Evolutionary conservation across 1,140 invertebrate species (phyloP).

Genomic region (Kradibia gibbosae): DNA sequence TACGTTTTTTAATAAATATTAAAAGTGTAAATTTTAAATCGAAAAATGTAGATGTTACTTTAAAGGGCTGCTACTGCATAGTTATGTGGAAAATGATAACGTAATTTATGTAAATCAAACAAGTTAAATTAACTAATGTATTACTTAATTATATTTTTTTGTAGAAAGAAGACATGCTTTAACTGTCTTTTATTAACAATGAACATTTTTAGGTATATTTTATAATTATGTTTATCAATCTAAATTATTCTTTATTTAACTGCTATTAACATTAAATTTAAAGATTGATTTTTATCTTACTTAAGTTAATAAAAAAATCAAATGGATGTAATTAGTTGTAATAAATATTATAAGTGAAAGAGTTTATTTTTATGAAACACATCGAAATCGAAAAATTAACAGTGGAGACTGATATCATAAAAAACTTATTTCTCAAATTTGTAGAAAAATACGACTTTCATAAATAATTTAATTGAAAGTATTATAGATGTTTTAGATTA

Average conservation of each 20-base stretch:
- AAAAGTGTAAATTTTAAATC: constrained; percentile 11
- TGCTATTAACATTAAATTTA: too few relatives aligned
- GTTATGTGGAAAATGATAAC: constrained; percentile 9
- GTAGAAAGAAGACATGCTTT: too few relatives aligned
- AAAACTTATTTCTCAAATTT: constrained; percentile 11
- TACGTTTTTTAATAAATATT: constrained; percentile 36
- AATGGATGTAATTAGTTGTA: background rate
- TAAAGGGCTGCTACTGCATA: constrained; percentile 47
- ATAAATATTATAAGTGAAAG: background rate
- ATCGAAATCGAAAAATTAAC: constrained; percentile 31
- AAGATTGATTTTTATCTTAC: too few relatives aligned
- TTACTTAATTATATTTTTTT: too few relatives aligned
- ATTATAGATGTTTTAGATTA: constrained; percentile 21
- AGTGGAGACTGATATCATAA: constrained; percentile 21
- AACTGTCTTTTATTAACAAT: too few relatives aligned
- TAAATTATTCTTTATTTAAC: too few relatives aligned
- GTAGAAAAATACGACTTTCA: background rate
- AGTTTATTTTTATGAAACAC: constrained; percentile 15
- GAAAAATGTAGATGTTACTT: constrained; percentile 35
- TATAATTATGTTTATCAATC: background rate
- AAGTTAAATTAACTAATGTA: too few relatives aligned
- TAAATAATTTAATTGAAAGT: background rate
- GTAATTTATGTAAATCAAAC: too few relatives aligned
- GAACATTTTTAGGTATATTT: background rate
- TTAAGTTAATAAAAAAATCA: too few relatives aligned